phyloP scores from a whole-genome alignment of 1,140 invertebrate species.

The Drosophila truncata region DNA sequence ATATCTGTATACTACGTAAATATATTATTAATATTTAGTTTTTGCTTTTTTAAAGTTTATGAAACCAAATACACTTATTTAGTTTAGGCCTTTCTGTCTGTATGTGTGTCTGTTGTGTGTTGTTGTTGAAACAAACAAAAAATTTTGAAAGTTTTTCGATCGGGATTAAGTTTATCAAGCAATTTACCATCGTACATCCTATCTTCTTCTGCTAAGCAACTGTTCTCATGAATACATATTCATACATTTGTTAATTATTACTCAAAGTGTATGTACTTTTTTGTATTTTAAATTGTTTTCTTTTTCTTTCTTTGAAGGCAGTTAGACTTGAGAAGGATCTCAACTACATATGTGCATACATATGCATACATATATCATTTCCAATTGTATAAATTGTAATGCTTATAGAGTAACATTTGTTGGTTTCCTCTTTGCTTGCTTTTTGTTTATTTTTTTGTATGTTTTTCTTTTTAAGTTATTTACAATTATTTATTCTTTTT shows the following conservation, averaged over 20 bases:
- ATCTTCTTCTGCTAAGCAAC: conserved; percentile 14
- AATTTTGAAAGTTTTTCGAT: conserved; percentile 18
- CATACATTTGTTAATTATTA: conserved; percentile 13
- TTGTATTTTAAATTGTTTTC: conserved; percentile 22
- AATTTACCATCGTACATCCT: conserved; percentile 14
- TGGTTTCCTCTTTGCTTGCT: conserved; percentile 31
- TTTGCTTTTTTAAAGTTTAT: conserved; percentile 72
- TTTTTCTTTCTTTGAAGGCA: conserved; percentile 56
- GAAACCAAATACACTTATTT: conserved; percentile 81
- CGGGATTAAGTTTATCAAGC: conserved; percentile 19
- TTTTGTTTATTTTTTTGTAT: conserved; percentile 12
- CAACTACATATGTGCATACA: conserved; percentile 15
- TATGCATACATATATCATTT: conserved; percentile 1
- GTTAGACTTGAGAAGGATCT: conserved; percentile 63
- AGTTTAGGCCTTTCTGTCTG: conserved; percentile 60
- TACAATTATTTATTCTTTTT: conserved; percentile 21
- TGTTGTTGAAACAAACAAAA: conserved; percentile 26
- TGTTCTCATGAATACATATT: conserved; percentile 8
- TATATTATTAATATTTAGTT: conserved; percentile 73
- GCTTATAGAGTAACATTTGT: conserved; percentile 29
- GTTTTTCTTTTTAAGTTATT: conserved; percentile 32
- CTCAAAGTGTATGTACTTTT: conserved; percentile 20
- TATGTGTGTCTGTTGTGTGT: conserved; percentile 18
- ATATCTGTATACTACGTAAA: conserved; percentile 59
- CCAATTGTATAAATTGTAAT: conserved; percentile 29